Percentiles rank a stretch among this genome's conserved stretches.
These are phyloP conservation scores for Helicoverpa zea DNA, from an alignment of 1,140 invertebrate genomes.

Conservation along the genomic window DNA sequence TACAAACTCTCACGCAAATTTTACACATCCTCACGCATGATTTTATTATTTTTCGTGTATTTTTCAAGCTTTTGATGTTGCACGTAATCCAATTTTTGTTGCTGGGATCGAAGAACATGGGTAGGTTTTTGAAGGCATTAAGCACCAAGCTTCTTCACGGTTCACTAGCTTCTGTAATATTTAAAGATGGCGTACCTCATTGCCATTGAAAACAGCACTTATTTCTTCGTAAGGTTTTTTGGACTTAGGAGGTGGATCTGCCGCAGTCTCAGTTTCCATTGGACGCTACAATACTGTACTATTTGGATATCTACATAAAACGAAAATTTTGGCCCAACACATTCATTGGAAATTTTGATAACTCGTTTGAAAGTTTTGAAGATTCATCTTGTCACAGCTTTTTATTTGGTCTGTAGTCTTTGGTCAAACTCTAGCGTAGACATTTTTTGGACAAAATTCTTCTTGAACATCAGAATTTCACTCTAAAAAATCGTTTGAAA, in stretches of 20 bases:
- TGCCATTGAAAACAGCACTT: conserved; percentile 80
- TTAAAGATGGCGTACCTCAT: conserved; percentile 66
- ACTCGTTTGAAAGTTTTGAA: not conserved
- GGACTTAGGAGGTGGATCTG: conserved; percentile 46
- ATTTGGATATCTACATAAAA: not conserved
- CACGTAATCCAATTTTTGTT: too few relatives aligned
- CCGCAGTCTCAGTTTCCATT: conserved; percentile 57
- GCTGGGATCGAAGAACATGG: too few relatives aligned
- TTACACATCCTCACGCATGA: too few relatives aligned
- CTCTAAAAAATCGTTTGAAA: too few relatives aligned
- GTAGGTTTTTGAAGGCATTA: too few relatives aligned
- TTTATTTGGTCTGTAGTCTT: not conserved
- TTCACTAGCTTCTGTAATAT: not conserved
- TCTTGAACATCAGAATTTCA: too few relatives aligned
- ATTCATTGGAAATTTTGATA: conserved; percentile 14
- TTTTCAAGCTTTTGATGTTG: not conserved
- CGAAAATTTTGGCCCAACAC: conserved; percentile 12
- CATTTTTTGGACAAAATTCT: too few relatives aligned
- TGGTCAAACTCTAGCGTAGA: too few relatives aligned
- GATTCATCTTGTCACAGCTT: not conserved
- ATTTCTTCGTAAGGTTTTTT: conserved; percentile 81
- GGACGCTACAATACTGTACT: conserved; percentile 7
- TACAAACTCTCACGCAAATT: too few relatives aligned
- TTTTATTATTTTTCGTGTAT: not conserved
- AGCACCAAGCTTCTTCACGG: too few relatives aligned